These are phyloP conservation scores for Sebastes nivosus DNA, from an alignment of 2,797 vertebrate species.

Conservation along the genomic window DNA sequence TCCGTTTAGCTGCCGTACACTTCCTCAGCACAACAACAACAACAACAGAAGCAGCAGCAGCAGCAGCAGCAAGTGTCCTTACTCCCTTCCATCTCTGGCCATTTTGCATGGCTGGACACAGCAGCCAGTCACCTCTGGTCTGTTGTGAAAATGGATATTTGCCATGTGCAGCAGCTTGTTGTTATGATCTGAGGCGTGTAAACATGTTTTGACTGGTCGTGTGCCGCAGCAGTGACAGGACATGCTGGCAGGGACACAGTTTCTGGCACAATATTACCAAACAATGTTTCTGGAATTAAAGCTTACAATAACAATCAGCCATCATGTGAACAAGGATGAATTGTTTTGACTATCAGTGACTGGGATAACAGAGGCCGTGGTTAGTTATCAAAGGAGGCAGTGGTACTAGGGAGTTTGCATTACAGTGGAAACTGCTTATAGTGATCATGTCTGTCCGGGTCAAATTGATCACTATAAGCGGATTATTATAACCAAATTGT, in stretches of 20 bases:
- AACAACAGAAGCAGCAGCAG: not conserved
- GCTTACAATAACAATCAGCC: conserved; percentile 20
- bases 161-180: conserved; percentile 39
- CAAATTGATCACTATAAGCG: too few species aligned
- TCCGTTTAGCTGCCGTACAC: conserved; percentile 41
- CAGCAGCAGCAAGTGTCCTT: conserved; percentile 5
- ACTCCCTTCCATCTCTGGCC: conserved; percentile 1
- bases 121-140: conserved; percentile 28
- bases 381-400: not conserved
- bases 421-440: too few species aligned
- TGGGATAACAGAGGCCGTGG: not conserved
- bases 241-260: conserved; percentile 6
- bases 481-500: too few species aligned
- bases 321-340: not conserved
- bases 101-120: conserved; percentile 6
- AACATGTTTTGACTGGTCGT: conserved; percentile 62
- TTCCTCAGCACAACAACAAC: conserved; percentile 38
- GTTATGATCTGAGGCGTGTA: conserved; percentile 23
- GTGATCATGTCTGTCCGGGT: too few species aligned
- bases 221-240: conserved; percentile 33
- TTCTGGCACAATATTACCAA: conserved; percentile 44
- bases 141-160: conserved; percentile 14
- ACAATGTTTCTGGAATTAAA: conserved; percentile 27
- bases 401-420: not conserved
- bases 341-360: not conserved